These are phyloP conservation scores for Cyanistes caeruleus DNA, from an alignment of 2,113 vertebrate genomes.

Conservation along the genomic window DNA sequence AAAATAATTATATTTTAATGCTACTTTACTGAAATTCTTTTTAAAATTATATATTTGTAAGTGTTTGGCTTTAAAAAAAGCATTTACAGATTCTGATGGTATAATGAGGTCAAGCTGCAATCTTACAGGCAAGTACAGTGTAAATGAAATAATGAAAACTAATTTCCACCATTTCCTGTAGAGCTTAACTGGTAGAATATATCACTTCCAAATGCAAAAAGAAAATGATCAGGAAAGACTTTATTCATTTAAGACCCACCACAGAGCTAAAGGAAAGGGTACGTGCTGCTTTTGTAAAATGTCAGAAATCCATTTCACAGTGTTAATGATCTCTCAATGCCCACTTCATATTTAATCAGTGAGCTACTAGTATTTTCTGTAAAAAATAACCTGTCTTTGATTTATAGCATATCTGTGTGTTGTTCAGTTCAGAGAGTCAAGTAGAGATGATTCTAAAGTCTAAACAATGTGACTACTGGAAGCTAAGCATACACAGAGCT, in stretches of 20 bases:
- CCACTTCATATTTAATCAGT: constrained; percentile 28
- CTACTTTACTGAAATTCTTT: neutral
- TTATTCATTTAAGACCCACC: constrained; percentile 13
- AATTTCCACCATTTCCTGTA: constrained; percentile 29
- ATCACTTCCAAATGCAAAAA: constrained; percentile 1
- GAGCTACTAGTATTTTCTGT: neutral
- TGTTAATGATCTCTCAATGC: constrained; percentile 33
- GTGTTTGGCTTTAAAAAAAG: neutral
- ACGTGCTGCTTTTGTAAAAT: constrained; percentile 8
- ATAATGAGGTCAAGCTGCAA: neutral
- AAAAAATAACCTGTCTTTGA: neutral
- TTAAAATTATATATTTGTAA: neutral
- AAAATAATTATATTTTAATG: neutral
- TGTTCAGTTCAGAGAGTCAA: neutral
- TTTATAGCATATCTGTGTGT: neutral
- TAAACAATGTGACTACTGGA: neutral
- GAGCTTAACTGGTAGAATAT: neutral
- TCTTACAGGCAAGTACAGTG: neutral
- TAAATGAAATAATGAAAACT: constrained; percentile 23
- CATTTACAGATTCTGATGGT: neutral
- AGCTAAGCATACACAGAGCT: neutral
- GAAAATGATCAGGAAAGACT: neutral
- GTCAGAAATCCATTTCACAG: constrained; percentile 36
- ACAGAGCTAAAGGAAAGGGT: constrained; percentile 29
- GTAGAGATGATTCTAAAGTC: neutral